phyloP scores from a whole-genome alignment of 2,888 invertebrate species.

The Latrodectus elegans region DNA sequence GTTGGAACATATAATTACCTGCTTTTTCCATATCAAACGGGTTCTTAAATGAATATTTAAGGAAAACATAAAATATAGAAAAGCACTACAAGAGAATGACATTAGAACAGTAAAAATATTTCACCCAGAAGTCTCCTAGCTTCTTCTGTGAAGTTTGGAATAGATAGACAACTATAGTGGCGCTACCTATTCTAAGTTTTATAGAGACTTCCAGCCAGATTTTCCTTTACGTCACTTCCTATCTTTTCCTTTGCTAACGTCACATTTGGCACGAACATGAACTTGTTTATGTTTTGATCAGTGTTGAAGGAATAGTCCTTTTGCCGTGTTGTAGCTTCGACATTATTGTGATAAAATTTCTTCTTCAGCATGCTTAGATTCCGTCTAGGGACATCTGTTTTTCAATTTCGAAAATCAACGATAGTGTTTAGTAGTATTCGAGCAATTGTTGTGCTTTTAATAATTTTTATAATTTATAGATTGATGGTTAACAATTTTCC shows the following conservation, averaged over 20 bases:
- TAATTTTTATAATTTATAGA: constrained; percentile 39
- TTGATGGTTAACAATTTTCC: constrained; percentile 35
- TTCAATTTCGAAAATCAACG: constrained; percentile 48
- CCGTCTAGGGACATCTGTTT: constrained; percentile 64
- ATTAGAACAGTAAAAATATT: too few species aligned
- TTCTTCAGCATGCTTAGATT: constrained; percentile 48
- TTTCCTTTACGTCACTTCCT: not conserved
- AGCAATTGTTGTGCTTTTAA: constrained; percentile 21
- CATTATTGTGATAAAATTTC: not conserved
- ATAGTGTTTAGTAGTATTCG: constrained; percentile 24
- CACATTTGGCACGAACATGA: not conserved
- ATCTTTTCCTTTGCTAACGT: not conserved
- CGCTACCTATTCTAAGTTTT: too few species aligned
- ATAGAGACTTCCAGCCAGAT: too few species aligned
- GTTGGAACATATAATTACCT: too few species aligned
- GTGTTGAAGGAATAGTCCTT: not conserved
- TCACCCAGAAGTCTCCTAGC: too few species aligned
- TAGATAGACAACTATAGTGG: too few species aligned
- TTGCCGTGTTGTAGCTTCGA: not conserved
- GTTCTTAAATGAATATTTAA: too few species aligned
- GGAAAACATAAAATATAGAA: too few species aligned
- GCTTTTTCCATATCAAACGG: too few species aligned
- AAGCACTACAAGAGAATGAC: too few species aligned
- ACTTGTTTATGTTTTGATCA: not conserved
- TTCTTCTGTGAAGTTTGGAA: too few species aligned